Conservation (phyloP, 2,888 invertebrate genomes). For the Molanna angustata region DNA sequence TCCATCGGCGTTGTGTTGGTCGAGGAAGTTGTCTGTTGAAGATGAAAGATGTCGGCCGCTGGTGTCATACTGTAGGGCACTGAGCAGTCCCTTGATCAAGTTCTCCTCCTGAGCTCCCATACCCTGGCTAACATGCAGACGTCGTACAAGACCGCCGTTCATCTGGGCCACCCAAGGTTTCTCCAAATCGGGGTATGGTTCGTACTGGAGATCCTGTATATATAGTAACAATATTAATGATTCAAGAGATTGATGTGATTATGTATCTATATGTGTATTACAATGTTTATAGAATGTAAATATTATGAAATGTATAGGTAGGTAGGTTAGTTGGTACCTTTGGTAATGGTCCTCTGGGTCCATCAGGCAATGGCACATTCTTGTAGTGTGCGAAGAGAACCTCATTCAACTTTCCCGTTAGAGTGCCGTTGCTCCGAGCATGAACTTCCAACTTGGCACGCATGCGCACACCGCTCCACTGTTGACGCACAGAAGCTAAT, state of each 20-base stretch:
- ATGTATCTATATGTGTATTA: no score
- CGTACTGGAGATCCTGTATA: slow-evolving; percentile 40
- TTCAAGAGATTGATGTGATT: no score
- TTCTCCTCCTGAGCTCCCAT: slow-evolving; percentile 57
- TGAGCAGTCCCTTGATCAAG: slow-evolving; percentile 55
- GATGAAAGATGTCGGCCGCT: slow-evolving; percentile 46
- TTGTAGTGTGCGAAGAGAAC: slow-evolving; percentile 38
- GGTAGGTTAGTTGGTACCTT: no score
- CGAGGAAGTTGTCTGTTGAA: slow-evolving; percentile 38
- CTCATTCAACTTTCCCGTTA: no score
- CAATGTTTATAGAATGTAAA: no score
- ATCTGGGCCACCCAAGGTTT: slow-evolving; percentile 61
- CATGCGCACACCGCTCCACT: slow-evolving; percentile 52
- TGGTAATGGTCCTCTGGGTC: slow-evolving; percentile 48
- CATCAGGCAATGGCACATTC: slow-evolving; percentile 41
- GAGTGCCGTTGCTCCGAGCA: no score
- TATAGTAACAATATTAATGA: no score
- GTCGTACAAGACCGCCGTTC: slow-evolving; percentile 59
- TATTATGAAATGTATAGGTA: no score
- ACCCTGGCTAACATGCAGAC: slow-evolving; percentile 54
- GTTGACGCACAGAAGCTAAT: slow-evolving; percentile 41
- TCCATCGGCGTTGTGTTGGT: slow-evolving; percentile 41
- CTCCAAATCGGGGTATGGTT: slow-evolving; percentile 53
- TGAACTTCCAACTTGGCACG: no score
- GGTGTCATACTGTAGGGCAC: slow-evolving; percentile 59